Evolutionary conservation across 1,140 invertebrate species (phyloP).

Genomic region (Penaeus vannamei): DNA sequence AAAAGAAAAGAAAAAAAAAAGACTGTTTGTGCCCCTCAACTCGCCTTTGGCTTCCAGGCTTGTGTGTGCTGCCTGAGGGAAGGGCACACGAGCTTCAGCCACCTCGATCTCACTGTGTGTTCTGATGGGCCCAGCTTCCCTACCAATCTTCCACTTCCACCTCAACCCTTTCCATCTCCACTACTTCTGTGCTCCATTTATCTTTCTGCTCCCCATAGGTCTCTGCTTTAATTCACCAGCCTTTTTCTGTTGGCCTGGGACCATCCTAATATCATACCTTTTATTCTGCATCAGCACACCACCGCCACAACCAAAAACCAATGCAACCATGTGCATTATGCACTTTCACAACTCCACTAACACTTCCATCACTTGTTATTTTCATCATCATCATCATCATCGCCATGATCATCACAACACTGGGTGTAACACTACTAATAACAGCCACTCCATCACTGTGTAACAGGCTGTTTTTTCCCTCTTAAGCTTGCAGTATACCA

Average conservation of each 20-base stretch:
- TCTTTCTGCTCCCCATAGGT: too few relatives aligned
- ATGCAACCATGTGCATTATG: too few relatives aligned
- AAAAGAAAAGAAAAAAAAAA: conserved; percentile 12
- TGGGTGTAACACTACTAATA: background rate
- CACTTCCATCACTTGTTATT: too few relatives aligned
- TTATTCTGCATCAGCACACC: too few relatives aligned
- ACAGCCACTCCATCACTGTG: conserved; percentile 31
- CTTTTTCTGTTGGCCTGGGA: too few relatives aligned
- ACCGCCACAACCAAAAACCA: too few relatives aligned
- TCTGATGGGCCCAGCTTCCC: conserved; percentile 58
- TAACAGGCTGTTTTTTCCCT: conserved; percentile 10
- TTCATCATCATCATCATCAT: too few relatives aligned
- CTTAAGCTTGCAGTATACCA: conserved; percentile 1
- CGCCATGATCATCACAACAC: conserved; percentile 10
- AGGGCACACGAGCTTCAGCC: conserved; percentile 51
- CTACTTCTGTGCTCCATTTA: background rate
- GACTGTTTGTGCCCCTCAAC: conserved; percentile 51
- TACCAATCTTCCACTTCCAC: conserved; percentile 12
- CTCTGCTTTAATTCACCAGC: too few relatives aligned
- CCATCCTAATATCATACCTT: too few relatives aligned
- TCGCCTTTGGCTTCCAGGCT: conserved; percentile 61
- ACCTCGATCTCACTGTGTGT: conserved; percentile 60
- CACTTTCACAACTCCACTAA: too few relatives aligned
- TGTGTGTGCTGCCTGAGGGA: conserved; percentile 44
- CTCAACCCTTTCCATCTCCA: conserved; percentile 19